A percentile compares a stretch with the other conserved stretches of the same genome.
These are phyloP conservation scores for Ichneumoninae sp. DNA, from an alignment of 2,888 invertebrate genomes.

Conservation along the genomic window DNA sequence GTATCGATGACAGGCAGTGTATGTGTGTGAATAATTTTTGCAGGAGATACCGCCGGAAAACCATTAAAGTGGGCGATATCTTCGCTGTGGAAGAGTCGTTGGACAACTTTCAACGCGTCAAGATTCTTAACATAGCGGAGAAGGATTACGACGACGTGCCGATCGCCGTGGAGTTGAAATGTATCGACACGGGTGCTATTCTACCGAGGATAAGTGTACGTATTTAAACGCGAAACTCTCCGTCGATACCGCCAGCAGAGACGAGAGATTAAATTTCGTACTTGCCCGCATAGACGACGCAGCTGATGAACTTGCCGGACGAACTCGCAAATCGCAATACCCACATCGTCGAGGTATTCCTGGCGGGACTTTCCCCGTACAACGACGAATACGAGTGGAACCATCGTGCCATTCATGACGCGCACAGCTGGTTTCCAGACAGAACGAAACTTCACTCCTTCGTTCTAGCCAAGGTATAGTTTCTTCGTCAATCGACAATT, in stretches of 20 bases:
- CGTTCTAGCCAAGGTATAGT: constrained; percentile 78
- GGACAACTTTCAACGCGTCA: constrained; percentile 86
- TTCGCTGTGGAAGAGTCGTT: constrained; percentile 85
- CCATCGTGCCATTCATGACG: constrained; percentile 81
- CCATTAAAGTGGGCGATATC: constrained; percentile 85
- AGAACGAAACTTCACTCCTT: constrained; percentile 75
- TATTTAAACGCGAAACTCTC: background rate
- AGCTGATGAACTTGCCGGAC: constrained; percentile 83
- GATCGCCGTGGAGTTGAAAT: constrained; percentile 84
- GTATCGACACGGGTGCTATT: constrained; percentile 87
- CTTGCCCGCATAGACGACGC: constrained; percentile 68
- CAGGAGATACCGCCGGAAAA: constrained; percentile 69
- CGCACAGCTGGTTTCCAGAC: constrained; percentile 82
- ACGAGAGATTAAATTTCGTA: background rate
- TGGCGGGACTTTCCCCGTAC: constrained; percentile 85
- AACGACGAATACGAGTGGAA: constrained; percentile 87
- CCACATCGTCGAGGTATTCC: constrained; percentile 85
- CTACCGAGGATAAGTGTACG: constrained; percentile 55
- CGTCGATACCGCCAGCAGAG: background rate
- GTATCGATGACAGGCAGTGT: too few species aligned
- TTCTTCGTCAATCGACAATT: background rate
- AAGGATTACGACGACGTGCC: constrained; percentile 75
- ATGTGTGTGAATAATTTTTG: background rate
- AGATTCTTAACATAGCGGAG: constrained; percentile 85
- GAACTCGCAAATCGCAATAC: constrained; percentile 81